A percentile compares a stretch with the other conserved stretches of the same genome.
Conservation (phyloP, 2,888 invertebrate species). For the Salpingus planirostris region DNA sequence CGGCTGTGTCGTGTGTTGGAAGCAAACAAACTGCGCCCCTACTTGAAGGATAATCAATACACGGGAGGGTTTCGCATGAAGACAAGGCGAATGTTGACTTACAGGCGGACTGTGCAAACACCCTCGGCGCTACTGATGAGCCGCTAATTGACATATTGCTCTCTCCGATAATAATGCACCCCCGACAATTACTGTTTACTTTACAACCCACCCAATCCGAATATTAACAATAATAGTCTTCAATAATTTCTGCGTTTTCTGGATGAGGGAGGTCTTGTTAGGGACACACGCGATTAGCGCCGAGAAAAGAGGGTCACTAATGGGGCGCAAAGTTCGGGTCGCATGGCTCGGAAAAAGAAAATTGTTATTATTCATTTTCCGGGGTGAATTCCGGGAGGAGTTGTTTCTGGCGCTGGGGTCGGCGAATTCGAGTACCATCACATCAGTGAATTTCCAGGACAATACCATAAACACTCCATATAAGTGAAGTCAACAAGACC, state of each 20-base stretch:
- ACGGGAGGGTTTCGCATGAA: conserved; percentile 23
- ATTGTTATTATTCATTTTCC: conserved; percentile 13
- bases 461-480: conserved; percentile 22
- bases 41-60: conserved; percentile 32
- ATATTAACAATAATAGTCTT: no score
- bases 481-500: conserved; percentile 23
- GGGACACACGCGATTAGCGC: conserved; percentile 14
- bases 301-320: conserved; percentile 16
- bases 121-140: conserved; percentile 21
- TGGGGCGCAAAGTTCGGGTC: conserved; percentile 17
- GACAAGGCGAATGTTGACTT: conserved; percentile 27
- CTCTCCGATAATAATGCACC: conserved; percentile 15
- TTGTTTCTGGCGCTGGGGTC: not conserved
- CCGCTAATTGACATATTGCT: conserved; percentile 25
- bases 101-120: conserved; percentile 26
- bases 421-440: no score
- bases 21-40: conserved; percentile 31
- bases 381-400: conserved; percentile 2
- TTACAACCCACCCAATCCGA: no score
- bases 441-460: conserved; percentile 13
- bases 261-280: no score
- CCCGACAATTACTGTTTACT: not conserved
- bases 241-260: no score
- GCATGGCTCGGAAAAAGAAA: conserved; percentile 5
- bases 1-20: conserved; percentile 30